Percentiles rank a stretch among this genome's conserved stretches.
These are phyloP conservation scores for Columba guinea DNA, from an alignment of 2,797 vertebrate genomes.

Conservation along the genomic window DNA sequence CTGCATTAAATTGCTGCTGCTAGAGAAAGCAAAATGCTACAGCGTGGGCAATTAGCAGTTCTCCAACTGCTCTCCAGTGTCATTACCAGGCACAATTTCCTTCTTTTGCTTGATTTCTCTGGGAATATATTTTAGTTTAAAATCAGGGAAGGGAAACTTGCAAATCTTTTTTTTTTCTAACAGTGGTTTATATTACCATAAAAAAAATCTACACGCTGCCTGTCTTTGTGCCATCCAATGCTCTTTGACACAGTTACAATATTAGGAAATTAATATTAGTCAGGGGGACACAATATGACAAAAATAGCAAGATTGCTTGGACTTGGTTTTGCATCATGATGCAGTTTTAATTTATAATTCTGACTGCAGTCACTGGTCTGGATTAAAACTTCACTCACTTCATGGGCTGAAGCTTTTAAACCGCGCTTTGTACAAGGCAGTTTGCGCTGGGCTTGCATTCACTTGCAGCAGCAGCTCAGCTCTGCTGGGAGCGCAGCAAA, in stretches of 20 bases:
- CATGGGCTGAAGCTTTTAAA: background rate
- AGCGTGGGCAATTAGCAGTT: background rate
- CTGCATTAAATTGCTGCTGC: background rate
- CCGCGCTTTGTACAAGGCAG: background rate
- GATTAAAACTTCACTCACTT: background rate
- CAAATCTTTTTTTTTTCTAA: background rate
- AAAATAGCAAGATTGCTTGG: background rate
- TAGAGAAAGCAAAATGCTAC: background rate
- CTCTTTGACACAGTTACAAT: background rate
- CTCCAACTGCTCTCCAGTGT: background rate
- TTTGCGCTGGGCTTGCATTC: background rate
- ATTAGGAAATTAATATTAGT: background rate
- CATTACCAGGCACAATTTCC: background rate
- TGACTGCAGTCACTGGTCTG: background rate
- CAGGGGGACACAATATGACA: background rate
- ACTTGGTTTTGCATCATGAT: background rate
- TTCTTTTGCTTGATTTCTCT: background rate
- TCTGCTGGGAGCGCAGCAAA: background rate
- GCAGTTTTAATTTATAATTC: background rate
- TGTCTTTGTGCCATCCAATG: background rate
- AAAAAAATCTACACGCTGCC: background rate
- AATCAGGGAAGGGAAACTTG: background rate
- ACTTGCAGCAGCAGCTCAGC: background rate
- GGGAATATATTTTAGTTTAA: background rate
- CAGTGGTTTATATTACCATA: fast-evolving